Evolutionary conservation across 2,797 vertebrate genomes (phyloP).

Genomic region (Myotis myotis): DNA sequence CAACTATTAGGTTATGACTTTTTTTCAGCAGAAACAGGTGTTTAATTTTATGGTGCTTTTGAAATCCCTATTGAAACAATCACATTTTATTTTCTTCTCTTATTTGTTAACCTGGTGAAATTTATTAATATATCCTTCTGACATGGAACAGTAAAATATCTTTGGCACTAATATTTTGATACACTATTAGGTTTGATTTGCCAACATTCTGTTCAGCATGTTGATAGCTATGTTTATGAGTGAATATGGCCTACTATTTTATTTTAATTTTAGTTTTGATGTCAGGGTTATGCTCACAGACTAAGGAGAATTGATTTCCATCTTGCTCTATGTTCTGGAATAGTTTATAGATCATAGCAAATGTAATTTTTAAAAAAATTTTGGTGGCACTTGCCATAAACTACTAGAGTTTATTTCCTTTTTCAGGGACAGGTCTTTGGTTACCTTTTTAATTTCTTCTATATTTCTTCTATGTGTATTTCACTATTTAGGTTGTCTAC

Average conservation of each 20-base stretch:
- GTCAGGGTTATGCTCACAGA: neutral
- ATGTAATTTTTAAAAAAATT: neutral
- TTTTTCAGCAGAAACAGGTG: neutral
- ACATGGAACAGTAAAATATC: neutral
- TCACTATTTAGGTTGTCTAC: neutral
- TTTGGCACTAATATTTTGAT: neutral
- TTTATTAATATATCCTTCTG: neutral
- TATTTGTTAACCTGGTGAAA: neutral
- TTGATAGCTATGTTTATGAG: neutral
- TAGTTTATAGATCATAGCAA: neutral
- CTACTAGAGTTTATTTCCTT: neutral
- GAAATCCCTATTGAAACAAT: neutral
- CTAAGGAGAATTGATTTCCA: neutral
- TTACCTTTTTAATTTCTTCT: neutral
- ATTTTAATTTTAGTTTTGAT: neutral
- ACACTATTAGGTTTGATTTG: neutral
- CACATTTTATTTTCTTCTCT: constrained; percentile 2
- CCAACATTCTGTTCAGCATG: neutral
- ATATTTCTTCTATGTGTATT: neutral
- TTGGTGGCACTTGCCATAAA: neutral
- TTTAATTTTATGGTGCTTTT: neutral
- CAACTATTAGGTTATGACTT: neutral
- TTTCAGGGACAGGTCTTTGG: neutral
- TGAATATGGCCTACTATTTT: neutral
- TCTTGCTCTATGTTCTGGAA: neutral